Evolutionary conservation across 64 coral and sea anemone species (phyloP).

Genomic region (Astreopora myriophthalma): DNA sequence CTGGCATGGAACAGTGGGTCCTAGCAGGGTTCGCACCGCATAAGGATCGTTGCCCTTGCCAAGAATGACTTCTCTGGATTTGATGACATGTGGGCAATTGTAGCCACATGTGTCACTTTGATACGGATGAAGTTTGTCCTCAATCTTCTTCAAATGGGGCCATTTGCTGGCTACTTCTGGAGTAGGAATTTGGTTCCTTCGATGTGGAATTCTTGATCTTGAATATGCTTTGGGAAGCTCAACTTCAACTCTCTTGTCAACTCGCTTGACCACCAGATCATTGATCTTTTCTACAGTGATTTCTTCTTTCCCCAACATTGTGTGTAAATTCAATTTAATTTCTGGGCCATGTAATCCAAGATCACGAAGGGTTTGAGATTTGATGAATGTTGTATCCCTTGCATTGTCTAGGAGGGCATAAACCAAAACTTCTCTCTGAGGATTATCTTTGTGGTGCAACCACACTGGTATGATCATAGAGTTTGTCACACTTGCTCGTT

Average conservation of each 20-base stretch:
- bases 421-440: background rate
- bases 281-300: slow-evolving; percentile 1
- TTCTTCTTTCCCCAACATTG: slow-evolving; percentile 38
- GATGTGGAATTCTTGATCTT: background rate
- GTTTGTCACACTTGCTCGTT: background rate
- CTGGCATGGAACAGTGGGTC: background rate
- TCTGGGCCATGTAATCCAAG: background rate
- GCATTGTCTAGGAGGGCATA: background rate
- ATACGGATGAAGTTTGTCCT: slow-evolving; percentile 19
- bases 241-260: slow-evolving; percentile 34
- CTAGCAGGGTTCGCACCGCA: background rate
- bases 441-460: background rate
- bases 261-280: slow-evolving; percentile 45
- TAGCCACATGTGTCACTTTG: slow-evolving; percentile 12
- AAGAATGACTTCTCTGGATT: slow-evolving; percentile 59
- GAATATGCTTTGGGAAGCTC: slow-evolving; percentile 50
- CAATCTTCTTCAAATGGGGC: slow-evolving; percentile 13
- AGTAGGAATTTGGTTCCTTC: background rate
- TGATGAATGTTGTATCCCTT: background rate
- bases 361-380: background rate
- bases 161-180: slow-evolving; percentile 23
- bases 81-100: slow-evolving; percentile 60
- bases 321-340: slow-evolving; percentile 20
- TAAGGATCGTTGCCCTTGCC: background rate
- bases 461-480: background rate